Base-by-base conservation (phyloP, 1,140 invertebrate genomes). In the Microvelia longipes region DNA sequence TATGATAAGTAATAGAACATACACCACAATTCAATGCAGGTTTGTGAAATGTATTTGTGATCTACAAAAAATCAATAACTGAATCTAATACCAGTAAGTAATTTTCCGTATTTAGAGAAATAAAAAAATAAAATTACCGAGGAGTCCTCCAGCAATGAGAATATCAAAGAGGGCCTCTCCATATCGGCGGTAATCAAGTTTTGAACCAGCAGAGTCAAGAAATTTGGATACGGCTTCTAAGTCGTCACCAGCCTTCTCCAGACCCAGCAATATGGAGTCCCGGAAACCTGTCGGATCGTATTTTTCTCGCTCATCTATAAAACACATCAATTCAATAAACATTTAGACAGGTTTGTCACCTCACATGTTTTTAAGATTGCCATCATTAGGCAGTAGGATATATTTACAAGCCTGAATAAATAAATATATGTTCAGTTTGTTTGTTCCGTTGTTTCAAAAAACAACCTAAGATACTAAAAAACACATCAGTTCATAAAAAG, bases 301-400 rank as follows among this genome's bases (percentile, higher is more conserved):
- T 84, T 96, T 98, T 88, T 98, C 94, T 89, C 94, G 97, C 92
- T 98, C 96, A 98, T 98, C 95, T 94, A 78, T 50, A 78, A 80
- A 76, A 68, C 35, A 50, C 35, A 50, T 74, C 72, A 73, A 27
- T 71, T 50, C 62, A 71, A 13, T 24, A 30, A 50, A 26, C 26
- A 29, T 28, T n/a, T n/a, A n/a, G n/a, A n/a, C n/a, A n/a, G n/a
- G n/a, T n/a, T n/a, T n/a, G n/a, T n/a, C n/a, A n/a, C 25, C 5
- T 29, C 66, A 67, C n/a, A n/a, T n/a, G n/a, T n/a, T n/a, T n/a
- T n/a, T n/a, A n/a, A n/a, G n/a, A n/a, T n/a, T 14, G n/a, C n/a
- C n/a, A 61, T n/a, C 13, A n/a, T 14, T 13, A 61, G 50, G n/a
- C 13, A 61, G 50, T 14, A 61, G 13, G 13, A 61, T 61, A n/a